These are phyloP conservation scores for Enteromius mattozi DNA, from an alignment of 2,797 vertebrate species.

Conservation along the genomic window DNA sequence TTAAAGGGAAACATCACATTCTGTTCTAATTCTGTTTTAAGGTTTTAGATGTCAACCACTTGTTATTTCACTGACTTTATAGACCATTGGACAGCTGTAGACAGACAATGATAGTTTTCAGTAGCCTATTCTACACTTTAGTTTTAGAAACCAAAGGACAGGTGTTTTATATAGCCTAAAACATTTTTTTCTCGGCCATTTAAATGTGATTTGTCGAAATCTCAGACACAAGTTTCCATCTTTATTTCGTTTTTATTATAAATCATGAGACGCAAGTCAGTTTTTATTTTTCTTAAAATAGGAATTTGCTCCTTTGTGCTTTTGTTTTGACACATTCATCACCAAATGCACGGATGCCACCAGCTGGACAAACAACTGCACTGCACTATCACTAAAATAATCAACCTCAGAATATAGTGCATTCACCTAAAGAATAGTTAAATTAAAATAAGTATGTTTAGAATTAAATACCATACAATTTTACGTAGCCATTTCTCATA, in stretches of 20 bases:
- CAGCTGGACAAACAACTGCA: slow-evolving; percentile 37
- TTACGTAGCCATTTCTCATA: background rate
- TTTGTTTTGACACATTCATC: background rate
- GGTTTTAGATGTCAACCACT: background rate
- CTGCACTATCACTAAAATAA: background rate
- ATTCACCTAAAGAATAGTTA: background rate
- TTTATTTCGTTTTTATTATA: background rate
- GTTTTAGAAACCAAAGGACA: background rate
- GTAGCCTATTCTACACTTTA: background rate
- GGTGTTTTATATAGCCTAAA: too few relatives aligned
- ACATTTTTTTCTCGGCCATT: too few relatives aligned
- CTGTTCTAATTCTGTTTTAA: background rate
- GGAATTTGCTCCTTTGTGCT: background rate
- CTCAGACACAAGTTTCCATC: background rate
- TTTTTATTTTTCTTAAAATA: too few relatives aligned
- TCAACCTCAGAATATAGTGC: background rate
- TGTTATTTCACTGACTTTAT: background rate
- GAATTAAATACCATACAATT: background rate
- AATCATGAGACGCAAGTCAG: too few relatives aligned
- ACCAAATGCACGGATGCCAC: slow-evolving; percentile 19
- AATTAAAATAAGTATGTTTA: background rate
- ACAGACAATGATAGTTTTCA: background rate
- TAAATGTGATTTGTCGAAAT: background rate
- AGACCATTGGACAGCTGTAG: background rate
- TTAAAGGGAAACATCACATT: background rate